Evolutionary conservation across 2,888 invertebrate species (phyloP).

Genomic region (Hypselothyrea guttata): DNA sequence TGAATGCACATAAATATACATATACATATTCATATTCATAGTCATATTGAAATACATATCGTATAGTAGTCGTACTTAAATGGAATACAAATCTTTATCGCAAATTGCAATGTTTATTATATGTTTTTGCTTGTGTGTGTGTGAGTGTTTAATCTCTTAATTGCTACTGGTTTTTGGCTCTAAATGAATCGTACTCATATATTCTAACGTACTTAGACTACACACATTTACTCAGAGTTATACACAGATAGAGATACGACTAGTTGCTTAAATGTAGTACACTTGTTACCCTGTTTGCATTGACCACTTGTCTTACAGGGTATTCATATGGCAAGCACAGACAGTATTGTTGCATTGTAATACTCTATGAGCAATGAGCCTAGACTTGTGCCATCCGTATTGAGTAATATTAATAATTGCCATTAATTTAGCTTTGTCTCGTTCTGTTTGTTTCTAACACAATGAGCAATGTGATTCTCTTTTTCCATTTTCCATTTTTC

Average conservation of each 20-base stretch:
- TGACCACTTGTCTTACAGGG: background rate
- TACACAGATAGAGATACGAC: slow-evolving; percentile 1
- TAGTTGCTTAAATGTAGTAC: background rate
- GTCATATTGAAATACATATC: slow-evolving; percentile 19
- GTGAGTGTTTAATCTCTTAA: too few relatives aligned
- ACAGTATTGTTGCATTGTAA: too few relatives aligned
- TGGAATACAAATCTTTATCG: slow-evolving; percentile 37
- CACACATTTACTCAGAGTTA: slow-evolving; percentile 27
- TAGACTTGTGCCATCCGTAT: slow-evolving; percentile 50
- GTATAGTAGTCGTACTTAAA: slow-evolving; percentile 3
- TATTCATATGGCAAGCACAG: slow-evolving; percentile 1
- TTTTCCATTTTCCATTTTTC: background rate
- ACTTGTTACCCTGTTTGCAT: slow-evolving; percentile 6
- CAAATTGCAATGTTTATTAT: slow-evolving; percentile 1
- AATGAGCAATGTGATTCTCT: slow-evolving; percentile 55
- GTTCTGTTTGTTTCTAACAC: slow-evolving; percentile 62
- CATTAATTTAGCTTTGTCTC: slow-evolving; percentile 45
- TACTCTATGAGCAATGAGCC: slow-evolving; percentile 42
- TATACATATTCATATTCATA: slow-evolving; percentile 38
- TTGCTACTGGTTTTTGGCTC: too few relatives aligned
- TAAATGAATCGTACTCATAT: background rate
- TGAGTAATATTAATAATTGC: slow-evolving; percentile 70
- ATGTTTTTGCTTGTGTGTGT: too few relatives aligned
- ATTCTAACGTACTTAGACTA: slow-evolving; percentile 8
- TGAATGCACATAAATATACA: slow-evolving; percentile 13